These are phyloP conservation scores for Drosophila grimshawi DNA, from an alignment of 1,140 invertebrate species.

Conservation along the genomic window DNA sequence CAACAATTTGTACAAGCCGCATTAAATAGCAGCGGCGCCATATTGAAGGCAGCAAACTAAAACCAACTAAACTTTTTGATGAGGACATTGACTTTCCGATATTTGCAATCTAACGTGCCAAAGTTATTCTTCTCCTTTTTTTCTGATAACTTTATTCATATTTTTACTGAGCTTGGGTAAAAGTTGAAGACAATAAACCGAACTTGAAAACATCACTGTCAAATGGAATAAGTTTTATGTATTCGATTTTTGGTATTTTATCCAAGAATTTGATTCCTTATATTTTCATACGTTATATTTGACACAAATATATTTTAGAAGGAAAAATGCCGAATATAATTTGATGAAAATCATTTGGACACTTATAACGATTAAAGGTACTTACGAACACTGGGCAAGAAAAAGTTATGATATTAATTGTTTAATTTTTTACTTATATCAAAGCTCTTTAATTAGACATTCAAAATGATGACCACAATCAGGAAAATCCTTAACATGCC, in stretches of 20 bases:
- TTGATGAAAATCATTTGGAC: too few relatives aligned
- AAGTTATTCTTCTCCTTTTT: neutral
- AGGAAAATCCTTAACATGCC: neutral
- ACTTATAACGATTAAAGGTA: neutral
- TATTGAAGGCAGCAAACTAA: constrained; percentile 17
- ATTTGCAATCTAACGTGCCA: constrained; percentile 15
- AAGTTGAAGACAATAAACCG: neutral
- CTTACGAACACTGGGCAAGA: too few relatives aligned
- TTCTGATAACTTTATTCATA: neutral
- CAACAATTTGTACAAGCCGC: constrained; percentile 1
- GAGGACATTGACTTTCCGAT: constrained; percentile 31
- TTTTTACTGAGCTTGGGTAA: neutral
- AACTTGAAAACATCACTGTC: neutral
- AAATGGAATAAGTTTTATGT: neutral
- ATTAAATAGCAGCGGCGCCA: constrained; percentile 9
- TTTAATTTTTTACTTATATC: neutral
- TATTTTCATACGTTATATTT: too few relatives aligned
- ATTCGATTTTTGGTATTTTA: too few relatives aligned
- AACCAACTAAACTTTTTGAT: constrained; percentile 23
- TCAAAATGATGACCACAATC: neutral
- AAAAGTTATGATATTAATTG: too few relatives aligned
- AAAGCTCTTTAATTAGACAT: neutral
- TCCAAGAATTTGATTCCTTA: too few relatives aligned
- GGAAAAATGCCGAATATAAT: too few relatives aligned
- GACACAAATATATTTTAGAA: too few relatives aligned